Percentiles rank a stretch among this genome's conserved stretches.
Conservation (phyloP, 2,888 invertebrate species). For the Caenorhabditis auriculariae region DNA sequence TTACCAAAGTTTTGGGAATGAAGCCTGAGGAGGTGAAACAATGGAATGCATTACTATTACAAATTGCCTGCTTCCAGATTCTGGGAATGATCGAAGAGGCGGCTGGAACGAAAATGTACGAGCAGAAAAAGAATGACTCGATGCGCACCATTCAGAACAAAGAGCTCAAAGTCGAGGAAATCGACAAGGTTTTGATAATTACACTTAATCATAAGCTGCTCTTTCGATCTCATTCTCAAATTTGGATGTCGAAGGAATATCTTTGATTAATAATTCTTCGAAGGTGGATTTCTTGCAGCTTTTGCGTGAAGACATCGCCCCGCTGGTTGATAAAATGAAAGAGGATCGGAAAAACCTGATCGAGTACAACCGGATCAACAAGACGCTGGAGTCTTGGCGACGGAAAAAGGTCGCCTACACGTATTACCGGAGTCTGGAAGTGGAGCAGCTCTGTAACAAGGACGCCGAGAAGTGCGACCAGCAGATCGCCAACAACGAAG, state of each 20-base stretch:
- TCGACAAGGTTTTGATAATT: slow-evolving; percentile 64
- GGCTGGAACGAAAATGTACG: slow-evolving; percentile 94
- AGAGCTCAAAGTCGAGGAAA: slow-evolving; percentile 83
- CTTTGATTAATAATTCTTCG: neutral
- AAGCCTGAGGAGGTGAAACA: slow-evolving; percentile 84
- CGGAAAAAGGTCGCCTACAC: slow-evolving; percentile 16
- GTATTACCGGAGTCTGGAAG: slow-evolving; percentile 5
- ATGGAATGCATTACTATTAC: neutral
- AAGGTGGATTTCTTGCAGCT: slow-evolving; percentile 7
- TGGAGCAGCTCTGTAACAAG: neutral
- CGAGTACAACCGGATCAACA: slow-evolving; percentile 72
- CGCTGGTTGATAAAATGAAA: slow-evolving; percentile 70
- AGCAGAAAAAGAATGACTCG: slow-evolving; percentile 84
- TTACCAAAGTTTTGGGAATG: slow-evolving; percentile 98
- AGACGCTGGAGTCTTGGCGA: slow-evolving; percentile 4
- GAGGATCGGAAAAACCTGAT: slow-evolving; percentile 82
- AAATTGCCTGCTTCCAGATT: slow-evolving; percentile 70
- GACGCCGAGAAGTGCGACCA: neutral
- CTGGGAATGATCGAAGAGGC: slow-evolving; percentile 98
- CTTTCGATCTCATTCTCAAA: no score
- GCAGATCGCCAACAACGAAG: neutral
- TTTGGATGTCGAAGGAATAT: no score
- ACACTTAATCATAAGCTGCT: neutral
- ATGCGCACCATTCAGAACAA: slow-evolving; percentile 87
- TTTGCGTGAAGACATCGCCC: slow-evolving; percentile 78